Evolutionary conservation across 2,797 vertebrate genomes (phyloP), one percentile per base, ranked within the genome.

Genomic region (Sylvia borin): DNA sequence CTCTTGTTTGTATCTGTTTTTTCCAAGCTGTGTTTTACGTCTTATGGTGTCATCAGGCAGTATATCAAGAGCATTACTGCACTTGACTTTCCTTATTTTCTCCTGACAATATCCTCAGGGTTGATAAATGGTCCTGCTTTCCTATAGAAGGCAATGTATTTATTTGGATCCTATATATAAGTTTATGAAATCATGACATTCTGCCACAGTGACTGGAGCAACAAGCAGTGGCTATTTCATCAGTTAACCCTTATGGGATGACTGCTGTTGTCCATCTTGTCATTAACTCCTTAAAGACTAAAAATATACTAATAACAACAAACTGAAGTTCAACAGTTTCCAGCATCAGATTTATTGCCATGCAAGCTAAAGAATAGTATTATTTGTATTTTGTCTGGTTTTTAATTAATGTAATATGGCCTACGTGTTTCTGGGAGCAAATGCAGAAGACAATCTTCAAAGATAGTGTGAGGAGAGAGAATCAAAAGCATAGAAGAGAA

Each of bases 11-110:
- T 88, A 77, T 61, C 57, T 88, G 45, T 58, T 88, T 86, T 73
- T 79, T 19, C 20, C 75, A 80, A 90, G n/a, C 36, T 86, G 43
- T 93, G 51, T 96, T 95, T 95, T 97, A 96, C 95, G 91, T 95
- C 92, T 97, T 94, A 58, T 94, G 84, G 90, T 94, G 85, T 96
- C 95, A 95, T 96, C 95, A 95, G 57, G 54, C 67, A 85, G 51
- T 93, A 92, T 91, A 96, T 91, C 96, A 96, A 81, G n/a, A 95
- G 61, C 85, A 95, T 94, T 96, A 95, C 74, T 88, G 53, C 85
- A 88, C 85, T 88, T 95, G 90, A 95, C 92, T 95, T 97, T 90
- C 58, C 85, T 95, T 96, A 96, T 97, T 98, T 97, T 94, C 86
- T 97, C 36, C 71, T 97, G 96, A 97, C 96, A 97, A 11, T 97